phyloP scores from a whole-genome alignment of 1,140 invertebrate genomes.

The Pogonus chalceus region DNA sequence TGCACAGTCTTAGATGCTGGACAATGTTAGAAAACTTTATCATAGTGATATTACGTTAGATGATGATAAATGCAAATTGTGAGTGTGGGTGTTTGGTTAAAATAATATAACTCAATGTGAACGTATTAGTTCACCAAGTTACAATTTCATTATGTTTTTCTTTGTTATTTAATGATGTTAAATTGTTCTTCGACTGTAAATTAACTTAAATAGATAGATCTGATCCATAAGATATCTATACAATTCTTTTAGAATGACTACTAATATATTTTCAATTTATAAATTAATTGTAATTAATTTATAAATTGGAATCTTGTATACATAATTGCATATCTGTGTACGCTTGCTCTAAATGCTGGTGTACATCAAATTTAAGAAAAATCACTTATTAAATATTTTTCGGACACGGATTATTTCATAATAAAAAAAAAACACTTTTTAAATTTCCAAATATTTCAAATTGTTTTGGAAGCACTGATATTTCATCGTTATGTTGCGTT shows the following conservation, averaged over 20 bases:
- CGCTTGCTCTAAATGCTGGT: slow-evolving; percentile 1
- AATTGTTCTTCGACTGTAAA: neutral
- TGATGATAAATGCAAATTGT: neutral
- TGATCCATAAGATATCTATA: neutral
- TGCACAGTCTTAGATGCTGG: neutral
- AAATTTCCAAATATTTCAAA: too few relatives aligned
- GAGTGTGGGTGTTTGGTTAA: neutral
- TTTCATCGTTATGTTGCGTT: too few relatives aligned
- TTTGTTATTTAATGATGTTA: neutral
- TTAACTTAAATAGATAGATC: slow-evolving; percentile 1
- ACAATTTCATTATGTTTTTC: neutral
- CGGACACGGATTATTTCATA: neutral
- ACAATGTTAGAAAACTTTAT: neutral
- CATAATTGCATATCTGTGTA: slow-evolving; percentile 6
- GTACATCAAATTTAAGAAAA: neutral
- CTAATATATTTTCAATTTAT: neutral
- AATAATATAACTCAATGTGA: neutral
- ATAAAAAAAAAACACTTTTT: too few relatives aligned
- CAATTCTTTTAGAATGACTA: neutral
- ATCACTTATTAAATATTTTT: neutral
- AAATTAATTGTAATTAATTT: slow-evolving; percentile 6
- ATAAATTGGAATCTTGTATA: neutral
- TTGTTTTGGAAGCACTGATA: too few relatives aligned
- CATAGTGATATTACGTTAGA: neutral
- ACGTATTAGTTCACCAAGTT: neutral